These are phyloP conservation scores for Lysandra coridon DNA, from an alignment of 2,888 invertebrate genomes.

Conservation along the genomic window DNA sequence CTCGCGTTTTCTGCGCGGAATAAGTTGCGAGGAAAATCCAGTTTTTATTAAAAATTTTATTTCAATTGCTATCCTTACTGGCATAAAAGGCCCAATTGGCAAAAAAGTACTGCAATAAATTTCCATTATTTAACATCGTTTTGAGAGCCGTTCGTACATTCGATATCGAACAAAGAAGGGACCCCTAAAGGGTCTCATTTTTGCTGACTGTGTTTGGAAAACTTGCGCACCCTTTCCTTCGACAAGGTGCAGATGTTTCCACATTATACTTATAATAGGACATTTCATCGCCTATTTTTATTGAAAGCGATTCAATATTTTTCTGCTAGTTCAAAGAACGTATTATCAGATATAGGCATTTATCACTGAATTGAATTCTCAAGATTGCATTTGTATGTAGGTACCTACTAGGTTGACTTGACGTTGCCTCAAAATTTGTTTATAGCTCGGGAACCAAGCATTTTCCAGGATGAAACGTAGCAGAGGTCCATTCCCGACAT, in stretches of 20 bases:
- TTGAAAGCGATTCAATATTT: neutral
- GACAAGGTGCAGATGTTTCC: conserved; percentile 15
- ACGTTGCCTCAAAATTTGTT: neutral
- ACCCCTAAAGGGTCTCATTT: conserved; percentile 13
- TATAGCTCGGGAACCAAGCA: neutral
- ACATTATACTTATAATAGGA: conserved; percentile 3
- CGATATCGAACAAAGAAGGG: conserved; percentile 21
- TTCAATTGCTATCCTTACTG: neutral
- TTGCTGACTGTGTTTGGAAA: conserved; percentile 14
- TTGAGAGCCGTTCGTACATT: conserved; percentile 9
- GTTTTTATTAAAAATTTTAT: neutral
- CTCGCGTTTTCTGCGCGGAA: neutral
- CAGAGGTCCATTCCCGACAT: too few species aligned
- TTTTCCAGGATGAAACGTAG: too few species aligned
- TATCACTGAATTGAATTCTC: neutral
- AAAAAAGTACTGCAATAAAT: conserved; percentile 8
- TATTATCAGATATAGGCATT: neutral
- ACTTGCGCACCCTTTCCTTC: neutral
- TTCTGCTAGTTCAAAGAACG: neutral
- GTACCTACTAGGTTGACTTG: neutral
- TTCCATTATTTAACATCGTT: conserved; percentile 13
- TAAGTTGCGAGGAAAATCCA: neutral
- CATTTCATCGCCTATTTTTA: neutral
- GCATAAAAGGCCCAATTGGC: neutral
- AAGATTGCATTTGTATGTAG: too few species aligned